These are phyloP conservation scores for Pollachius pollachius DNA, from an alignment of 2,113 vertebrate species.

Conservation along the genomic window DNA sequence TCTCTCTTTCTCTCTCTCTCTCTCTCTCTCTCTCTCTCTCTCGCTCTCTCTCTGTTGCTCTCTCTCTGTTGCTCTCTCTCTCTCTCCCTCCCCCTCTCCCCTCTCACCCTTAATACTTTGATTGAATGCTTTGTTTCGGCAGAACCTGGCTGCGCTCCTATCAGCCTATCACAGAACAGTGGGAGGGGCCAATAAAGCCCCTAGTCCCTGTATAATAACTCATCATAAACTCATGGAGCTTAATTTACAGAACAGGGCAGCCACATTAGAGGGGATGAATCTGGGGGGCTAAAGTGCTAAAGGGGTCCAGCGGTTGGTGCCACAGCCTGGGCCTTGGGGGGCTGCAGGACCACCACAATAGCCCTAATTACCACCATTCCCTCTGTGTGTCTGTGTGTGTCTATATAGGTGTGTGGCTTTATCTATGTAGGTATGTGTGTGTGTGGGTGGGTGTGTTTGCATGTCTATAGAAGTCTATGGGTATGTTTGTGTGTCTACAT, in stretches of 20 bases:
- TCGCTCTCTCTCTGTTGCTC: no score
- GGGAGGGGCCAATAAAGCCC: slow-evolving; percentile 38
- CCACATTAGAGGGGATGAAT: slow-evolving; percentile 47
- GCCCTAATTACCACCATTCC: no score
- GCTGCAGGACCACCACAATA: no score
- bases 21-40: no score
- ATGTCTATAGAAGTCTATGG: not conserved
- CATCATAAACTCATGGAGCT: slow-evolving; percentile 54
- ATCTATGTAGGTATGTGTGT: not conserved
- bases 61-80: no score
- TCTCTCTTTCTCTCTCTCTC: no score
- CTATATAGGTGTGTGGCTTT: not conserved
- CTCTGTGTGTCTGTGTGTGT: not conserved
- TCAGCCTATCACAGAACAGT: slow-evolving; percentile 26
- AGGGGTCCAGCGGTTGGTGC: slow-evolving; percentile 18
- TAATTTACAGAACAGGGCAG: slow-evolving; percentile 53
- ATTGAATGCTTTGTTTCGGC: no score
- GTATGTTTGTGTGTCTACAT: slow-evolving; percentile 1
- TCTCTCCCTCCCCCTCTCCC: no score
- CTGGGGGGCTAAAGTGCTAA: slow-evolving; percentile 44
- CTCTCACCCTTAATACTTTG: no score
- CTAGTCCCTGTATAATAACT: slow-evolving; percentile 48
- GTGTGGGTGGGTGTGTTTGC: slow-evolving; percentile 1
- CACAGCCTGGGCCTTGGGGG: slow-evolving; percentile 16
- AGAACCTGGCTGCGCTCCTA: slow-evolving; percentile 34